phyloP scores from a whole-genome alignment of 2,888 invertebrate species.

The Thera obeliscata region DNA sequence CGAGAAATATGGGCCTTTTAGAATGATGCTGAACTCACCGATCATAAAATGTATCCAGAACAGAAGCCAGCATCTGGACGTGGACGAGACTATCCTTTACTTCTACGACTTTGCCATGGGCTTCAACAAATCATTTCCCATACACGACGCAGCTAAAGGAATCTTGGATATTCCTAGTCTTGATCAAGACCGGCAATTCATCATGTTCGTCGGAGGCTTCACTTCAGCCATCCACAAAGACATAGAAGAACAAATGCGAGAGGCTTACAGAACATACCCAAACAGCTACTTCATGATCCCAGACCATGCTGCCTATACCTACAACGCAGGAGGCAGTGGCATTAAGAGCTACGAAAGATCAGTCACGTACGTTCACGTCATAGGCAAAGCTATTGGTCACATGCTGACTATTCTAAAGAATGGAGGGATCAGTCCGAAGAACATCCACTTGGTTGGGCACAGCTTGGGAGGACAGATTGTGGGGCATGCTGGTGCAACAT shows the following conservation, averaged over 20 bases:
- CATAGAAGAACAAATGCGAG: conserved; percentile 65
- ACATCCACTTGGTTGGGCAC: conserved; percentile 74
- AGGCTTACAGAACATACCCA: conserved; percentile 64
- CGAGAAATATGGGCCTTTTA: conserved; percentile 73
- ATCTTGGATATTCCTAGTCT: conserved; percentile 59
- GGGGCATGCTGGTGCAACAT: conserved; percentile 65
- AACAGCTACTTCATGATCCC: conserved; percentile 75
- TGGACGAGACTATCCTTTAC: conserved; percentile 65
- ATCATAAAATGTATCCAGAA: conserved; percentile 70
- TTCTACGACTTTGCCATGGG: conserved; percentile 66
- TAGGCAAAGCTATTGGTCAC: conserved; percentile 67
- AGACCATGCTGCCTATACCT: conserved; percentile 74
- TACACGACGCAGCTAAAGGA: conserved; percentile 61
- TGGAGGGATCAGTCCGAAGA: conserved; percentile 64
- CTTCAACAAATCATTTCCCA: conserved; percentile 54
- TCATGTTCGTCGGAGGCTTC: conserved; percentile 72
- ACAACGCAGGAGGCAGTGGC: conserved; percentile 59
- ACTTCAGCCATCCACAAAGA: conserved; percentile 70
- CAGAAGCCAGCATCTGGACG: conserved; percentile 60
- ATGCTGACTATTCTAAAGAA: conserved; percentile 57
- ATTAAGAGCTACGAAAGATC: conserved; percentile 73
- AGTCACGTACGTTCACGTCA: conserved; percentile 70
- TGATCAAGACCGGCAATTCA: conserved; percentile 62
- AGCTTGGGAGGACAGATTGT: conserved; percentile 75
- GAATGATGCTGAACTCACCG: conserved; percentile 60